Evolutionary conservation across 2,797 vertebrate genomes (phyloP).

Genomic region (Epinephelus malabaricus): DNA sequence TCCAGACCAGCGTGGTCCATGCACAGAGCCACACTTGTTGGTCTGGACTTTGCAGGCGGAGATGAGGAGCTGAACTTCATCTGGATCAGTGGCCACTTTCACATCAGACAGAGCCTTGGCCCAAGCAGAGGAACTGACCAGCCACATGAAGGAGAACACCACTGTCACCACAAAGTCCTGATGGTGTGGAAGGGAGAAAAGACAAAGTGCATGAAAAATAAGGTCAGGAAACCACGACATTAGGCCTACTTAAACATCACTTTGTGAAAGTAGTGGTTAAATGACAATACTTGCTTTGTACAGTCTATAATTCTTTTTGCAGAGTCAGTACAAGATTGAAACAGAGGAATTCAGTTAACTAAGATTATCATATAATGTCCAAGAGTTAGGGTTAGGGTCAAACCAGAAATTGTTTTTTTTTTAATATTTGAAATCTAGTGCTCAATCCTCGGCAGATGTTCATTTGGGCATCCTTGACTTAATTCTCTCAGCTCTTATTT

Average conservation of each 20-base stretch:
- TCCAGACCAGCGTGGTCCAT: conserved; percentile 94
- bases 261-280: background rate
- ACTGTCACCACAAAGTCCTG: conserved; percentile 98
- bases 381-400: no score
- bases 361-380: no score
- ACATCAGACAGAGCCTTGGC: conserved; percentile 98
- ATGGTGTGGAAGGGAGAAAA: conserved; percentile 31
- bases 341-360: no score
- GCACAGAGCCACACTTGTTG: conserved; percentile 93
- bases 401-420: no score
- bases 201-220: background rate
- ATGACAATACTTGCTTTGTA: no score
- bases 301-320: no score
- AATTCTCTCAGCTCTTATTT: no score
- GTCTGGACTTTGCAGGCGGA: conserved; percentile 93
- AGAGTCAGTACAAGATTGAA: no score
- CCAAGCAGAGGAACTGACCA: conserved; percentile 97
- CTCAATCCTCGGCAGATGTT: no score
- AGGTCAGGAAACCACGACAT: background rate
- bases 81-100: conserved; percentile 93
- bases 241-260: no score
- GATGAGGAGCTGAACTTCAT: conserved; percentile 92
- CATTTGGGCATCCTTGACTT: no score
- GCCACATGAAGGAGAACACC: conserved; percentile 98
- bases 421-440: no score